Conservation (phyloP, 1,140 invertebrate species). For the Dreissena polymorpha region DNA sequence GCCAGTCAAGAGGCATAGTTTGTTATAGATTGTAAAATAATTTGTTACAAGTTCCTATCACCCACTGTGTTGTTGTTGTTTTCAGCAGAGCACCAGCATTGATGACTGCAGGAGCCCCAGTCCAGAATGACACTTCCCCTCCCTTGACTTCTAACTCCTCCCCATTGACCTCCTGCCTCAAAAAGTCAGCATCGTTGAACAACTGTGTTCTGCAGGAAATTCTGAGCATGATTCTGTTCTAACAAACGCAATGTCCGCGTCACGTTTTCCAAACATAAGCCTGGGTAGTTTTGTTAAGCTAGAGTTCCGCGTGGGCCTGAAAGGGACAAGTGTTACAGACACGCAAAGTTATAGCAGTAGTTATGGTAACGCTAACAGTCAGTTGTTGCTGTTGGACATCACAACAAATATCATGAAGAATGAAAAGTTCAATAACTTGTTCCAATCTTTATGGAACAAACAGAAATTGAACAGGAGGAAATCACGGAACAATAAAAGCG, state of each 20-base stretch:
- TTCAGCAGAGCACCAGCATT: too few species aligned
- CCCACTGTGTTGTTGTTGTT: too few species aligned
- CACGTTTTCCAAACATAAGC: conserved; percentile 15
- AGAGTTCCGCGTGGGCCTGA: background rate
- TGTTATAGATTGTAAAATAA: too few species aligned
- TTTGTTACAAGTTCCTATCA: too few species aligned
- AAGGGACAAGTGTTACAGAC: too few species aligned
- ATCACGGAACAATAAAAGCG: conserved; percentile 33
- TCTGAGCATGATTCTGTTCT: background rate
- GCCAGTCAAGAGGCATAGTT: conserved; percentile 74
- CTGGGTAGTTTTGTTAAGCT: conserved; percentile 28
- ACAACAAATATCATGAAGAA: background rate
- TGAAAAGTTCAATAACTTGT: conserved; percentile 30
- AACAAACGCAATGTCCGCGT: too few species aligned
- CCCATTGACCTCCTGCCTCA: conserved; percentile 27
- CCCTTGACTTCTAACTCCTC: conserved; percentile 48
- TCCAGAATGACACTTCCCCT: conserved; percentile 57
- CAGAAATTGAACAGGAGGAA: background rate
- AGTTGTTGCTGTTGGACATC: background rate
- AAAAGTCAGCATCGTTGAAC: background rate
- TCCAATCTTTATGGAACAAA: too few species aligned
- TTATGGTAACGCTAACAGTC: background rate
- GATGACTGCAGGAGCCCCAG: too few species aligned
- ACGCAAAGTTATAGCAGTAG: background rate
- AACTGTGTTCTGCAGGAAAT: conserved; percentile 10